Base-by-base conservation (phyloP, 2,888 invertebrate genomes). In the Mamestra brassicae region DNA sequence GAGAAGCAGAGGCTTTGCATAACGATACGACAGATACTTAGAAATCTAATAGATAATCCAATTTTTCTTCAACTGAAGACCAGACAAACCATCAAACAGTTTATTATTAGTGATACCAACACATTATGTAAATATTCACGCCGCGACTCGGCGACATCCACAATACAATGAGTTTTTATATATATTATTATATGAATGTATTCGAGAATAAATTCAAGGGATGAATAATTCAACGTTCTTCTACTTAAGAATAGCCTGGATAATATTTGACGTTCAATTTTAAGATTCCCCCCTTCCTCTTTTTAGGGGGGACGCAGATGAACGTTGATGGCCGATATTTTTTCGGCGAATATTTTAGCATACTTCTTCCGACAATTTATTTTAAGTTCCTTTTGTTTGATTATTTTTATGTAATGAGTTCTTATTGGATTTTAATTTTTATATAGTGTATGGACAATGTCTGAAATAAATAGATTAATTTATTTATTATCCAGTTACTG, bases 181-280 rank as follows among this genome's bases (percentile, higher is more conserved):
- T 50, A 52, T 17, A 47, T 47, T 74, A 66, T 74, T 83, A 62
- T 85, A 88, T 83, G 88, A 90, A 90, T 89, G 86, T 88, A 89
- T 90, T 88, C 90, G 65, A 63, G 87, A 88, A 90, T 91, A 89
- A 87, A 89, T 88, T 89, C 83, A 66, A 60, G 5, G 26, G 36
- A 68, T 85, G 85, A 84, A 86, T 85, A 52, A 85, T 85, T 84
- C 86, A 85, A 26, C 47, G 17, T 71, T 26, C 42, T 10, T 68
- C 77, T 68, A 38, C 54, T 71, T 76, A 72, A 75, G 71, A 76
- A 79, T 79, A 38, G 70, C 78, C 26, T 13, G 69, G 45, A 38
- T 73, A 69, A 78, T 84, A 84, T 85, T 86, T 80, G 80, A 84
- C 63, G 62, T 86, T 86, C 82, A 78, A 85, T 86, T 86, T 84